Conservation (phyloP, 2,113 vertebrate species). For the Merops nubicus region DNA sequence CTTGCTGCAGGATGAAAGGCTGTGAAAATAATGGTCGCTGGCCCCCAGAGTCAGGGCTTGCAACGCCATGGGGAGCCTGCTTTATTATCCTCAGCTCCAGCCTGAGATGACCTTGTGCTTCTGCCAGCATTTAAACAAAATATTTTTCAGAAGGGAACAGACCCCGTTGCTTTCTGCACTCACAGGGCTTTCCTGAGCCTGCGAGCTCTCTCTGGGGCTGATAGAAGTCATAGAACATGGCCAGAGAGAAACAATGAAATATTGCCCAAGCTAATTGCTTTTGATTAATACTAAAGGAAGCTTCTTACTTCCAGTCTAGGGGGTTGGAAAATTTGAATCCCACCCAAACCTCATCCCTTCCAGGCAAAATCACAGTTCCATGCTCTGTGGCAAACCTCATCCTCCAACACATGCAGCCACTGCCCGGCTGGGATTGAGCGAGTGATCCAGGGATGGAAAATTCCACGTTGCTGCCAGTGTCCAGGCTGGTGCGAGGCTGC, state of each 20-base stretch:
- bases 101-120: constrained; percentile 67
- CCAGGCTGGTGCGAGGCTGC: neutral
- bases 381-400: neutral
- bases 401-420: neutral
- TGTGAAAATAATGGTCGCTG: neutral
- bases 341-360: constrained; percentile 35
- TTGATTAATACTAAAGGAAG: constrained; percentile 39
- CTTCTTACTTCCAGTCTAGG: constrained; percentile 33
- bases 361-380: constrained; percentile 22
- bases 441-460: constrained; percentile 46
- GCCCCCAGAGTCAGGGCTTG: neutral
- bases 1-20: neutral
- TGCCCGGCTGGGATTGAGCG: neutral
- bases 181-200: constrained; percentile 27
- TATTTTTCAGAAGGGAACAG: constrained; percentile 22
- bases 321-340: constrained; percentile 31
- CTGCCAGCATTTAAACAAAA: constrained; percentile 71
- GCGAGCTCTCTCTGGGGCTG: neutral
- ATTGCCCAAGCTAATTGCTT: constrained; percentile 5
- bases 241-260: constrained; percentile 53
- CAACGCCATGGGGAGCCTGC: neutral
- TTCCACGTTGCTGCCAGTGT: neutral
- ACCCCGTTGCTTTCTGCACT: constrained; percentile 8
- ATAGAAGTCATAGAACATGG: constrained; percentile 17
- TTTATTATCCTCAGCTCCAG: constrained; percentile 63